Conservation (phyloP, 1,140 invertebrate genomes). For the Polypedilum pembai region DNA sequence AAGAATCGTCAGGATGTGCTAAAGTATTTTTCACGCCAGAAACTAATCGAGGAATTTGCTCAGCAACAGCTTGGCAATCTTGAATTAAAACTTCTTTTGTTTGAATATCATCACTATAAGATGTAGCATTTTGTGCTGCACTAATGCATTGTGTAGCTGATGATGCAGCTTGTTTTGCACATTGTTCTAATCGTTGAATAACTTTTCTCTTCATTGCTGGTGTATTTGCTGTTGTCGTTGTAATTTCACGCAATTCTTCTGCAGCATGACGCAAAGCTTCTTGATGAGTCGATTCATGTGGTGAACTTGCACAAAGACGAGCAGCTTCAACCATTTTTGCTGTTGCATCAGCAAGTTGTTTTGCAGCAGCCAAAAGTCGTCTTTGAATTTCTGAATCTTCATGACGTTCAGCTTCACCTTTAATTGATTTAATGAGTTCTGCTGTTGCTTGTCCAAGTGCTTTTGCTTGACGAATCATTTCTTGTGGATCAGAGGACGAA, state of each 20-base stretch:
- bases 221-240: conserved; percentile 67
- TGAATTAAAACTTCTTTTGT: conserved; percentile 55
- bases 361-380: conserved; percentile 82
- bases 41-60: conserved; percentile 73
- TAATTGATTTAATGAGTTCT: conserved; percentile 85
- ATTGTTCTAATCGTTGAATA: conserved; percentile 62
- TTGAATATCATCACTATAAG: conserved; percentile 48
- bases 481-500: conserved; percentile 74
- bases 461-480: conserved; percentile 92
- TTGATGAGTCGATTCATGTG: conserved; percentile 76
- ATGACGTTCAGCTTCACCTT: conserved; percentile 82
- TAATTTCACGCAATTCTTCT: conserved; percentile 83
- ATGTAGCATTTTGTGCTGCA: conserved; percentile 67
- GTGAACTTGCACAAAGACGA: conserved; percentile 77
- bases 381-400: conserved; percentile 83
- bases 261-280: conserved; percentile 77
- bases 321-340: conserved; percentile 94
- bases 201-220: conserved; percentile 71
- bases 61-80: conserved; percentile 67
- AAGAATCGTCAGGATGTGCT: conserved; percentile 61
- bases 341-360: conserved; percentile 90
- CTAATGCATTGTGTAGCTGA: conserved; percentile 86
- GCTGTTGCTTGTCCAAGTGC: conserved; percentile 89
- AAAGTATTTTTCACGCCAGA: conserved; percentile 70
- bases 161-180: conserved; percentile 79